These are phyloP conservation scores for Phalloptychus januarius DNA, from an alignment of 2,797 vertebrate genomes.

Conservation along the genomic window DNA sequence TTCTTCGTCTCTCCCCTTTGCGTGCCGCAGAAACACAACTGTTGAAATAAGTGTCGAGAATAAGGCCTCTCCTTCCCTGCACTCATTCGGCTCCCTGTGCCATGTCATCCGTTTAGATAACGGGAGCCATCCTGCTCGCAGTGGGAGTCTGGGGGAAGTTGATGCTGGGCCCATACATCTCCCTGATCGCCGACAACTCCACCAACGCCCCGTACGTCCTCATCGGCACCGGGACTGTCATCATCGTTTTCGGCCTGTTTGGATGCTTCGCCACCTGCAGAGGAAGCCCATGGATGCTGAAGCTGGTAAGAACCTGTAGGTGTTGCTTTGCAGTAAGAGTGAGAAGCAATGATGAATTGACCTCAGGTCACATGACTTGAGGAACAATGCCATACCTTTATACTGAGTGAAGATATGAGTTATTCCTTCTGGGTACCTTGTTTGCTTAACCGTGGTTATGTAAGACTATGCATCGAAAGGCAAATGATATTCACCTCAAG, in stretches of 20 bases:
- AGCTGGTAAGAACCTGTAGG: conserved; percentile 85
- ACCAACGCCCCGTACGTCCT: conserved; percentile 98
- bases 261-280: conserved; percentile 99
- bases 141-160: conserved; percentile 98
- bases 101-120: conserved; percentile 84
- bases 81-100: conserved; percentile 42
- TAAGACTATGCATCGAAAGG: conserved; percentile 15
- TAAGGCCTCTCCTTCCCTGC: conserved; percentile 45
- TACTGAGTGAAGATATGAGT: conserved; percentile 42
- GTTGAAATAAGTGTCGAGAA: conserved; percentile 55
- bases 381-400: conserved; percentile 59
- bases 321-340: conserved; percentile 12
- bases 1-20: conserved; percentile 23
- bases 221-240: conserved; percentile 95
- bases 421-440: conserved; percentile 38
- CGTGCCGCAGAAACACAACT: conserved; percentile 40
- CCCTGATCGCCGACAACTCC: conserved; percentile 97
- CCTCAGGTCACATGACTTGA: conserved; percentile 46
- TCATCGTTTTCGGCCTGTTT: conserved; percentile 97
- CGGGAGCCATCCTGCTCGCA: conserved; percentile 94
- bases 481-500: conserved; percentile 30
- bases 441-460: conserved; percentile 44
- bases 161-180: conserved; percentile 96
- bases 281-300: conserved; percentile 99
- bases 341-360: conserved; percentile 51